Evolutionary conservation across 2,888 invertebrate species (phyloP).

Genomic region (Nineta flava): DNA sequence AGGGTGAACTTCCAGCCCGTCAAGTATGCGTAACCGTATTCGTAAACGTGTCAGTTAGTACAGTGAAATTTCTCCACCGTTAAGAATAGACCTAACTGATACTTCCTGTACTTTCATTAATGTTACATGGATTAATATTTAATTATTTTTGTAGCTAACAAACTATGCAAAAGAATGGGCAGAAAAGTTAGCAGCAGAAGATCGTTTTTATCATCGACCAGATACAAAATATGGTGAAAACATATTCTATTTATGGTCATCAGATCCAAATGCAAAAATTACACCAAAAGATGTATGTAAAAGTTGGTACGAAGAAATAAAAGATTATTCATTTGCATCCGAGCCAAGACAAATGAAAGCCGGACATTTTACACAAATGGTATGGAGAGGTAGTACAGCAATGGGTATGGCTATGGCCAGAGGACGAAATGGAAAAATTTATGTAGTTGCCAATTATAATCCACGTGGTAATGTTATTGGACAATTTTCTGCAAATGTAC

Average conservation of each 20-base stretch:
- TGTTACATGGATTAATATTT: not conserved
- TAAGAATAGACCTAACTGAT: too few species aligned
- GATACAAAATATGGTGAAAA: constrained; percentile 47
- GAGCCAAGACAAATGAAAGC: constrained; percentile 26
- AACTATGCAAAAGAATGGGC: constrained; percentile 56
- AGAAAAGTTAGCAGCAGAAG: constrained; percentile 44
- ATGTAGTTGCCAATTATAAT: constrained; percentile 72
- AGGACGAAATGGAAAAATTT: constrained; percentile 59
- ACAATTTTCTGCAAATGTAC: constrained; percentile 50
- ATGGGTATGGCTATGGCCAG: constrained; percentile 57
- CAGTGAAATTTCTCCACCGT: too few species aligned
- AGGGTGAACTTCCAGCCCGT: too few species aligned
- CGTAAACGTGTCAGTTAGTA: too few species aligned
- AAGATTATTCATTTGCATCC: constrained; percentile 32
- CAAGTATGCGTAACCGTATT: too few species aligned
- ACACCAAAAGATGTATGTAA: constrained; percentile 36
- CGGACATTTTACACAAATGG: constrained; percentile 50
- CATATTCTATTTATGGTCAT: constrained; percentile 38
- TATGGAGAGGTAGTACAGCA: constrained; percentile 52
- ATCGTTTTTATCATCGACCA: constrained; percentile 46
- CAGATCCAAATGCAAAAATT: constrained; percentile 32
- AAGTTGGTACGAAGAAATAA: constrained; percentile 42
- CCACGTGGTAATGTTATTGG: constrained; percentile 70
- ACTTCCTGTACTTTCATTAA: too few species aligned
- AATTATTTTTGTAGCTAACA: constrained; percentile 31